These are phyloP conservation scores for Clinocottus analis DNA, from an alignment of 2,113 vertebrate genomes.

Conservation along the genomic window DNA sequence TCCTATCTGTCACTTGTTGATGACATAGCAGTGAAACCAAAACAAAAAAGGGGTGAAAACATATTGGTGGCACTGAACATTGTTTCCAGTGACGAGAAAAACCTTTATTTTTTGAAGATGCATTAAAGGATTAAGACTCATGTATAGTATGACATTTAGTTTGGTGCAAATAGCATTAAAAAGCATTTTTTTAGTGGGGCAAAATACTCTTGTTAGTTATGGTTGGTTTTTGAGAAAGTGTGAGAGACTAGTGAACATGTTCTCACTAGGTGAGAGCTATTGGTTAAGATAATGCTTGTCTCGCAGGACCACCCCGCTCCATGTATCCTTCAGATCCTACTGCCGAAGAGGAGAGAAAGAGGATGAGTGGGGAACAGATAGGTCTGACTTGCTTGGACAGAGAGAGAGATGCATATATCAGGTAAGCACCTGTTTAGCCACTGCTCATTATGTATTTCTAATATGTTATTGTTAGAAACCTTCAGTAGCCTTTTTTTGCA, in stretches of 20 bases:
- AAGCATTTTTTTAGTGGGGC: background rate
- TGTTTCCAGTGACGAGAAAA: background rate
- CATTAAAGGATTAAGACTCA: background rate
- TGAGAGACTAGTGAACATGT: slow-evolving; percentile 34
- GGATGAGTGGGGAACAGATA: slow-evolving; percentile 90
- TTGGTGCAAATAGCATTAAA: background rate
- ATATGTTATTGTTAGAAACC: background rate
- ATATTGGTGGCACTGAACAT: background rate
- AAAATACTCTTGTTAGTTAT: slow-evolving; percentile 6
- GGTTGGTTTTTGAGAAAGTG: slow-evolving; percentile 7
- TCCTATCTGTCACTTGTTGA: slow-evolving; percentile 34
- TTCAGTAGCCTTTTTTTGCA: background rate
- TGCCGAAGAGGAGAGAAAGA: slow-evolving; percentile 89
- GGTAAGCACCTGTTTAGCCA: slow-evolving; percentile 78
- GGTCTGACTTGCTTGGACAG: slow-evolving; percentile 85
- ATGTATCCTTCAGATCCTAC: slow-evolving; percentile 87
- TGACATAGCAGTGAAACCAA: slow-evolving; percentile 45
- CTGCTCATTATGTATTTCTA: background rate
- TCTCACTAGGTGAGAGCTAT: slow-evolving; percentile 5
- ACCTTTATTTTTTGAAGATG: background rate
- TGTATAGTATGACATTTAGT: background rate
- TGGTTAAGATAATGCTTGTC: slow-evolving; percentile 52
- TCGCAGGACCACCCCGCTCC: slow-evolving; percentile 79
- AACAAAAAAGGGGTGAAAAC: slow-evolving; percentile 27
- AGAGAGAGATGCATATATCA: slow-evolving; percentile 90